A percentile compares a stretch with the other conserved stretches of the same genome.
These are phyloP conservation scores for Anoura caudifer DNA, from an alignment of 2,113 vertebrate genomes.

Conservation along the genomic window DNA sequence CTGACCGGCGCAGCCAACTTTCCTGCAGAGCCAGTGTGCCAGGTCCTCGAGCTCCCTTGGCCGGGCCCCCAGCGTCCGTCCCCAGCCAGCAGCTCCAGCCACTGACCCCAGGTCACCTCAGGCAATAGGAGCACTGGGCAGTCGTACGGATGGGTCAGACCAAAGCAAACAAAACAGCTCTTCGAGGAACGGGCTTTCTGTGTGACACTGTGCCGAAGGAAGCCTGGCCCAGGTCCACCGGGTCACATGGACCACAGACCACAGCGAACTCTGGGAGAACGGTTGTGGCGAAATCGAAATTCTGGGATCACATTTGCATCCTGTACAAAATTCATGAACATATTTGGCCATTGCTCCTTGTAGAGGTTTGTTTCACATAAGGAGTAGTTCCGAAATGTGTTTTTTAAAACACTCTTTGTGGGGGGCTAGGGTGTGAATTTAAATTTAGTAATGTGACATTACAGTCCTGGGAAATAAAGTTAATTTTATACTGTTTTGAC, in stretches of 20 bases:
- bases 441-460: slow-evolving; percentile 70
- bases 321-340: slow-evolving; percentile 22
- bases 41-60: not conserved
- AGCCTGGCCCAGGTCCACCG: not conserved
- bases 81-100: not conserved
- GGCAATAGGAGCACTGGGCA: not conserved
- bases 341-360: slow-evolving; percentile 26
- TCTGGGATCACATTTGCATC: not conserved
- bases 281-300: not conserved
- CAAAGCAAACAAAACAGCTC: not conserved
- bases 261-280: not conserved
- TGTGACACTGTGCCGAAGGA: not conserved
- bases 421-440: not conserved
- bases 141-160: not conserved
- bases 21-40: not conserved
- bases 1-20: not conserved
- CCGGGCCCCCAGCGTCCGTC: not conserved
- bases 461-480: slow-evolving; percentile 51
- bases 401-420: slow-evolving; percentile 13
- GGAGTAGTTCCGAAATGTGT: slow-evolving; percentile 6
- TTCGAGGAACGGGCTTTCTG: not conserved
- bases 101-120: not conserved
- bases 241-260: not conserved
- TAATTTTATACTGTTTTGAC: slow-evolving; percentile 48
- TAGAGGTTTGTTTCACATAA: slow-evolving; percentile 32